These are phyloP conservation scores for Thalassaphorura encarpata DNA, from an alignment of 1,140 invertebrate species.

Conservation along the genomic window DNA sequence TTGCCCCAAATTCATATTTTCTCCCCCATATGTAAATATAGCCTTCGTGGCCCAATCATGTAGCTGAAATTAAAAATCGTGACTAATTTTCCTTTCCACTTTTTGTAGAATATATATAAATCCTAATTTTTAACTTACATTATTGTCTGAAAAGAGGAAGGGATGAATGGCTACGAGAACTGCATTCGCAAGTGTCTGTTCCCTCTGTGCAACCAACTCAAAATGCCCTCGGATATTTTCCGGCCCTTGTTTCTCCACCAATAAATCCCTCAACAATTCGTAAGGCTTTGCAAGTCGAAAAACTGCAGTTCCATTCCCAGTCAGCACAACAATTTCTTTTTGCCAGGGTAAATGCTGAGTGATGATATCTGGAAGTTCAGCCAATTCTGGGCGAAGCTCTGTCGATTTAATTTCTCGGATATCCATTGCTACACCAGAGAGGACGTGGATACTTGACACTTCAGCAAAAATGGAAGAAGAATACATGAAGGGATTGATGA, in stretches of 20 bases:
- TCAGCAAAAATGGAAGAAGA: slow-evolving; percentile 23
- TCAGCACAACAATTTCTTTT: slow-evolving; percentile 71
- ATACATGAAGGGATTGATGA: slow-evolving; percentile 27
- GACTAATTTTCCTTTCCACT: neutral
- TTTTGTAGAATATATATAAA: neutral
- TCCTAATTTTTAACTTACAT: neutral
- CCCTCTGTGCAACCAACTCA: slow-evolving; percentile 14
- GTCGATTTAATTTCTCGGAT: slow-evolving; percentile 42
- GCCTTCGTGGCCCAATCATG: slow-evolving; percentile 81
- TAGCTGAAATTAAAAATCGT: slow-evolving; percentile 37
- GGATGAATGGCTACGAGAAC: slow-evolving; percentile 27
- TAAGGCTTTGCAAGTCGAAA: slow-evolving; percentile 24
- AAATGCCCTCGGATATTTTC: slow-evolving; percentile 39
- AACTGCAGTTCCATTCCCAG: slow-evolving; percentile 52
- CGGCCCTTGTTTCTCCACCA: slow-evolving; percentile 12
- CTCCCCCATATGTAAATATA: slow-evolving; percentile 86
- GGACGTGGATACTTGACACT: slow-evolving; percentile 28
- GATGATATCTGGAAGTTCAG: slow-evolving; percentile 52
- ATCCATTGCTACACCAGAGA: slow-evolving; percentile 43
- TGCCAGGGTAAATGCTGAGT: slow-evolving; percentile 63
- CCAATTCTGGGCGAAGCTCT: slow-evolving; percentile 37
- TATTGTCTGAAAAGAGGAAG: neutral
- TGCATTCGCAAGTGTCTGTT: slow-evolving; percentile 25
- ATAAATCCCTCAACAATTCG: slow-evolving; percentile 23
- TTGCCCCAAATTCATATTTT: no score